Percentiles rank a stretch among this genome's conserved stretches.
Evolutionary conservation across 2,113 vertebrate genomes (phyloP).

Genomic region (Pterocles orientalis): DNA sequence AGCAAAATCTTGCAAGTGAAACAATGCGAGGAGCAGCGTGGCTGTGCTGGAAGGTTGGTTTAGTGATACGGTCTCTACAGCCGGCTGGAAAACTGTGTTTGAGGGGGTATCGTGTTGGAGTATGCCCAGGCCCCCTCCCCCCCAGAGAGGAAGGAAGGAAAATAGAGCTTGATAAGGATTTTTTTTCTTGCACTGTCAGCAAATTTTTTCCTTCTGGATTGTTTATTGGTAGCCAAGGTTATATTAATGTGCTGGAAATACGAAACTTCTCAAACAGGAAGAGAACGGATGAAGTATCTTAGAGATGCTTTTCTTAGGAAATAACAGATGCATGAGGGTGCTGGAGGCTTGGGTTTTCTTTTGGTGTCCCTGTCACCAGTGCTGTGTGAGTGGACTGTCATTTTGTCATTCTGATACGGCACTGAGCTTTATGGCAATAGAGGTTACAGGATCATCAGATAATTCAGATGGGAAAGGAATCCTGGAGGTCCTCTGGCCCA

Average conservation of each 20-base stretch:
- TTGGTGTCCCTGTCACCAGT: not conserved
- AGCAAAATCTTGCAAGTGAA: not conserved
- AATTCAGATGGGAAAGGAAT: not conserved
- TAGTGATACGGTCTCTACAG: not conserved
- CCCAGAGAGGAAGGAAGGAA: not conserved
- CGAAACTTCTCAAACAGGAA: constrained; percentile 33
- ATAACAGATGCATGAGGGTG: not conserved
- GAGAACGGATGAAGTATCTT: not conserved
- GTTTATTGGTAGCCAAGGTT: constrained; percentile 34
- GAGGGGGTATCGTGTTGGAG: not conserved
- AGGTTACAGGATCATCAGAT: not conserved
- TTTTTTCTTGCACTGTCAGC: not conserved
- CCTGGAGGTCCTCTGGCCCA: not conserved
- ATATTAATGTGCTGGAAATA: not conserved
- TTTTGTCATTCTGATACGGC: not conserved
- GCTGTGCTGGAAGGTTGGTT: not conserved
- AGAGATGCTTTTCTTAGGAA: constrained; percentile 38
- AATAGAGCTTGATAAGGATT: constrained; percentile 8
- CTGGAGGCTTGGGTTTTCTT: not conserved
- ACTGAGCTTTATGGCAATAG: not conserved
- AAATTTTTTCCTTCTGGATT: constrained; percentile 25
- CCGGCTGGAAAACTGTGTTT: not conserved
- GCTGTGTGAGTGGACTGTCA: not conserved
- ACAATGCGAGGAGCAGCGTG: not conserved
- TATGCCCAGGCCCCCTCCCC: not conserved